phyloP scores from a whole-genome alignment of 2,113 vertebrate species.

The western clawed frog (Xenopus tropicalis) region DNA sequence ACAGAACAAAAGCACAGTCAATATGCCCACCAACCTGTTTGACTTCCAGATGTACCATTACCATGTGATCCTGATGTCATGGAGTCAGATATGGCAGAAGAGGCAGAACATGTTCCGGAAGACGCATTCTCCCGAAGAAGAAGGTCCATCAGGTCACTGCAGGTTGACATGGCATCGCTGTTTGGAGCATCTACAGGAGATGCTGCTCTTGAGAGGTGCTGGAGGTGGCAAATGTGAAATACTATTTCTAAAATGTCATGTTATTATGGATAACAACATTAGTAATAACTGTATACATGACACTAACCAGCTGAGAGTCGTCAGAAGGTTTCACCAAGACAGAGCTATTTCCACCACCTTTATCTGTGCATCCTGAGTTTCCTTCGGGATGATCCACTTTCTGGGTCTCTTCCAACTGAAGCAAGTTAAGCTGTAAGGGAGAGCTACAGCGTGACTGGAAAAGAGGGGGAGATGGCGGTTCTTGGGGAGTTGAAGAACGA shows the following conservation, averaged over 20 bases:
- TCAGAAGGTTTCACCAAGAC: slow-evolving; percentile 47
- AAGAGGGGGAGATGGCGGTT: slow-evolving; percentile 67
- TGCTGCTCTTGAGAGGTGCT: slow-evolving; percentile 37
- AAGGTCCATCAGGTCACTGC: slow-evolving; percentile 81
- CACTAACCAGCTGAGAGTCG: slow-evolving; percentile 64
- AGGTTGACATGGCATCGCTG: slow-evolving; percentile 75
- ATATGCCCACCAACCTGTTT: slow-evolving; percentile 69
- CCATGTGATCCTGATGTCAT: slow-evolving; percentile 80
- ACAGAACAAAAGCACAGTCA: no score
- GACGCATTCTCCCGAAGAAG: slow-evolving; percentile 79
- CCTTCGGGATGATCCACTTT: slow-evolving; percentile 17
- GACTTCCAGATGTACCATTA: slow-evolving; percentile 69
- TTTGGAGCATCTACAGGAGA: slow-evolving; percentile 59
- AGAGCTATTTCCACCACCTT: slow-evolving; percentile 51
- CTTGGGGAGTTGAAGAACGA: slow-evolving; percentile 69
- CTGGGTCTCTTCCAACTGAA: slow-evolving; percentile 86
- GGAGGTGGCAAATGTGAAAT: background rate
- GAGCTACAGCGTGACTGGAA: slow-evolving; percentile 91
- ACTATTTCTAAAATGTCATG: background rate
- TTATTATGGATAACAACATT: background rate
- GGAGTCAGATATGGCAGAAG: slow-evolving; percentile 70
- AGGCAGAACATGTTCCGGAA: slow-evolving; percentile 79
- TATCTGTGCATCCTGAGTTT: slow-evolving; percentile 50
- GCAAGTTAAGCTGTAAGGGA: slow-evolving; percentile 86
- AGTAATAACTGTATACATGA: background rate